Percentiles rank a stretch among this genome's conserved stretches.
These are phyloP conservation scores for Zoanthus solanderi DNA, from an alignment of 92 coral and sea anemone genomes.

Conservation along the genomic window DNA sequence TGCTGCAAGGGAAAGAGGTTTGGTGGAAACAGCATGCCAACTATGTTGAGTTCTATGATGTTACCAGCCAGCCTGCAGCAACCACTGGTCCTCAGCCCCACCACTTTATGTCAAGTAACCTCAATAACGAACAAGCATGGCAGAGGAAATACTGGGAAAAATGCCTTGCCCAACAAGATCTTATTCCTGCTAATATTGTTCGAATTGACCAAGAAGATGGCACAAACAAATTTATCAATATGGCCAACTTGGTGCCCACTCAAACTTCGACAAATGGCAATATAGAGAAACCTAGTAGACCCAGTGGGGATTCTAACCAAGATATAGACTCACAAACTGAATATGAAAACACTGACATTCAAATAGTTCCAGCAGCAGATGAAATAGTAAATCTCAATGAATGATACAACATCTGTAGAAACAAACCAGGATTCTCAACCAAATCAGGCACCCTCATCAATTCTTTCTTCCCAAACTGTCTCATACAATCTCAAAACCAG, in stretches of 20 bases:
- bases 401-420: neutral
- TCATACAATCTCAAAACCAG: conserved; percentile 16
- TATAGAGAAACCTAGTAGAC: neutral
- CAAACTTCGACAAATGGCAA: conserved; percentile 11
- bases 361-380: conserved; percentile 11
- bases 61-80: neutral
- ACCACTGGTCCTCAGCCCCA: conserved; percentile 23
- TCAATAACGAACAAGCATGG: neutral
- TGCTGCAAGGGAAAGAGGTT: neutral
- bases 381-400: conserved; percentile 3
- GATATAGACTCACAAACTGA: neutral
- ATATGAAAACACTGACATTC: conserved; percentile 20
- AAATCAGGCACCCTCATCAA: conserved; percentile 3
- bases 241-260: neutral
- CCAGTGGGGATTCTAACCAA: neutral
- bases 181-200: no score
- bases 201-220: no score
- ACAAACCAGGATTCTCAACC: conserved; percentile 9
- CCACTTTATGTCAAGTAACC: conserved; percentile 25
- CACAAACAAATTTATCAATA: no score
- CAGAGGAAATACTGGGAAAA: no score
- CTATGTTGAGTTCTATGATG: conserved; percentile 32
- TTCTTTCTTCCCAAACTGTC: conserved; percentile 15
- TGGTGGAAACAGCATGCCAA: neutral
- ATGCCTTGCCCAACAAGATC: no score